Evolutionary conservation across 1,140 invertebrate genomes (phyloP).

Genomic region (Drosophila ogumai): DNA sequence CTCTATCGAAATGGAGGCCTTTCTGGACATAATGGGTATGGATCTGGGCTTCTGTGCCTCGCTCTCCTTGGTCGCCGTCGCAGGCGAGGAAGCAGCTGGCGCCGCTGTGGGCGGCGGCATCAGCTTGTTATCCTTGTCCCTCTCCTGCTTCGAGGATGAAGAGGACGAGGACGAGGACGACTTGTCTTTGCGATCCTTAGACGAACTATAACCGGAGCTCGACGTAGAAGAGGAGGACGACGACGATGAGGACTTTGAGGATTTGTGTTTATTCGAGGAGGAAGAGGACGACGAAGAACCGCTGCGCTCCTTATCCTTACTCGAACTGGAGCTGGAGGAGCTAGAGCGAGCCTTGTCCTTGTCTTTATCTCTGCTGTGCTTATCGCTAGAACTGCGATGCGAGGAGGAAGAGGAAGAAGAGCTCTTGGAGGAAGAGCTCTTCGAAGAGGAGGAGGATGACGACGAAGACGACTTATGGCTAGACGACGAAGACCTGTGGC

Average conservation of each 20-base stretch:
- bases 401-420: slow-evolving; percentile 78
- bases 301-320: slow-evolving; percentile 79
- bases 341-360: slow-evolving; percentile 75
- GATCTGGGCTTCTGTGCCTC: slow-evolving; percentile 65
- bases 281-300: slow-evolving; percentile 64
- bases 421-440: slow-evolving; percentile 69
- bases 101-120: slow-evolving; percentile 85
- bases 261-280: slow-evolving; percentile 79
- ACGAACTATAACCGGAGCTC: slow-evolving; percentile 56
- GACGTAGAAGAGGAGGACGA: slow-evolving; percentile 61
- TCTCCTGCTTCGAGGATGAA: slow-evolving; percentile 73
- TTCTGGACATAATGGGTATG: slow-evolving; percentile 87
- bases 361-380: slow-evolving; percentile 55
- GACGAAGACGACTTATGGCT: slow-evolving; percentile 74
- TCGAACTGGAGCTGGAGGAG: slow-evolving; percentile 66
- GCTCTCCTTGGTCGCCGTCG: slow-evolving; percentile 84
- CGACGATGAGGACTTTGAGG: slow-evolving; percentile 71
- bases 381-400: slow-evolving; percentile 80
- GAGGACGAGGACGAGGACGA: slow-evolving; percentile 62
- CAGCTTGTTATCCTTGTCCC: slow-evolving; percentile 89
- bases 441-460: slow-evolving; percentile 69
- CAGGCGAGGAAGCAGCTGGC: slow-evolving; percentile 5
- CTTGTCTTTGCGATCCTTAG: slow-evolving; percentile 85
- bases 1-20: slow-evolving; percentile 92
- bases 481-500: slow-evolving; percentile 59